Percentiles rank a stretch among this genome's conserved stretches.
phyloP scores from a whole-genome alignment of 2,797 vertebrate genomes.

The Morus bassanus region DNA sequence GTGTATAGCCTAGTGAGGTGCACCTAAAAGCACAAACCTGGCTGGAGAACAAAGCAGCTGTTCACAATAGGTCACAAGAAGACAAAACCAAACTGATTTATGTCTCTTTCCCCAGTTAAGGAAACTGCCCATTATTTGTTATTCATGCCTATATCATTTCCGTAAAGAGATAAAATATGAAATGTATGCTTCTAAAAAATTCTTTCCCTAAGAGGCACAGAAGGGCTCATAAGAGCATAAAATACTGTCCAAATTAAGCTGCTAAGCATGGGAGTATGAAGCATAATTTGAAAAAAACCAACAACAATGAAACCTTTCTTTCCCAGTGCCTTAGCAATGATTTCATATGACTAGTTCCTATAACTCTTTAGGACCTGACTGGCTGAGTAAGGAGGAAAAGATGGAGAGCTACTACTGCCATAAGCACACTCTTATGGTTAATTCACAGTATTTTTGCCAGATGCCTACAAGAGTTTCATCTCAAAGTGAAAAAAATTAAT shows the following conservation, averaged over 20 bases:
- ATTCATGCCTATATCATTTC: neutral
- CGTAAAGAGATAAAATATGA: neutral
- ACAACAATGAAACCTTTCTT: neutral
- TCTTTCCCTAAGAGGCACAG: neutral
- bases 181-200: neutral
- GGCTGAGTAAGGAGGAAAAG: neutral
- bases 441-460: neutral
- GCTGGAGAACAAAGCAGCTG: neutral
- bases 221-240: neutral
- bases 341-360: neutral
- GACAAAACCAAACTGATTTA: neutral
- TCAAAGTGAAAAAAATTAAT: neutral
- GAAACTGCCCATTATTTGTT: neutral
- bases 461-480: neutral
- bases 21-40: neutral
- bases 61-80: neutral
- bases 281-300: neutral
- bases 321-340: neutral
- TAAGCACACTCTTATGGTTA: neutral
- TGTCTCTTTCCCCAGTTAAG: neutral
- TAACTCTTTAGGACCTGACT: neutral
- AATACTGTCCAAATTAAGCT: neutral
- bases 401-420: neutral
- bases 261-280: neutral
- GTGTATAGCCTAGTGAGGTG: neutral